These are phyloP conservation scores for Capitella teleta DNA, from an alignment of 1,140 invertebrate genomes.

Conservation along the genomic window DNA sequence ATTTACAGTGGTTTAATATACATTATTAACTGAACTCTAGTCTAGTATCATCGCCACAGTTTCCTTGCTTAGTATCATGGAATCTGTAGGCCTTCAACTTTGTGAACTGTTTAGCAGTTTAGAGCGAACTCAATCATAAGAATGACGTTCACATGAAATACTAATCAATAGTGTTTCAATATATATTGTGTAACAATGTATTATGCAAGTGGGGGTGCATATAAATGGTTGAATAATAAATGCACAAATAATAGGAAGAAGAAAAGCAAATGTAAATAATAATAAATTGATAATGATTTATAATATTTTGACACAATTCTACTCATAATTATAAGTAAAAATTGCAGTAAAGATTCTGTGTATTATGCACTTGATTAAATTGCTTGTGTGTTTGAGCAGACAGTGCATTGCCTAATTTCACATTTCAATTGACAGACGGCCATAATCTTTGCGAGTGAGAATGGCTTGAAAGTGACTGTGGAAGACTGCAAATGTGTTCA, in stretches of 20 bases:
- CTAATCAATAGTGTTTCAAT: too few relatives aligned
- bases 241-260: background rate
- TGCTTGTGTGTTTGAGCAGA: background rate
- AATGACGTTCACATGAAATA: too few relatives aligned
- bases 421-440: conserved; percentile 53
- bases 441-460: conserved; percentile 62
- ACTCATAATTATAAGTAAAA: background rate
- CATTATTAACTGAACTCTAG: background rate
- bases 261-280: background rate
- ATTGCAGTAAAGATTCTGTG: background rate
- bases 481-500: conserved; percentile 85
- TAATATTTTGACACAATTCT: background rate
- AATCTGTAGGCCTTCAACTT: too few relatives aligned
- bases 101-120: too few relatives aligned
- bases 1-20: too few relatives aligned
- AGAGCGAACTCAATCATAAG: too few relatives aligned
- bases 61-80: too few relatives aligned
- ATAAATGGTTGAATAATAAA: too few relatives aligned
- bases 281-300: background rate
- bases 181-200: too few relatives aligned
- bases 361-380: background rate
- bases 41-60: too few relatives aligned
- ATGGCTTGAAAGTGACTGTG: conserved; percentile 82
- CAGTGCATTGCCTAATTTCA: background rate
- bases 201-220: too few relatives aligned